Percentiles rank a stretch among this genome's conserved stretches.
Evolutionary conservation across 2,113 vertebrate genomes (phyloP).

Genomic region (Uropsilus gracilis): DNA sequence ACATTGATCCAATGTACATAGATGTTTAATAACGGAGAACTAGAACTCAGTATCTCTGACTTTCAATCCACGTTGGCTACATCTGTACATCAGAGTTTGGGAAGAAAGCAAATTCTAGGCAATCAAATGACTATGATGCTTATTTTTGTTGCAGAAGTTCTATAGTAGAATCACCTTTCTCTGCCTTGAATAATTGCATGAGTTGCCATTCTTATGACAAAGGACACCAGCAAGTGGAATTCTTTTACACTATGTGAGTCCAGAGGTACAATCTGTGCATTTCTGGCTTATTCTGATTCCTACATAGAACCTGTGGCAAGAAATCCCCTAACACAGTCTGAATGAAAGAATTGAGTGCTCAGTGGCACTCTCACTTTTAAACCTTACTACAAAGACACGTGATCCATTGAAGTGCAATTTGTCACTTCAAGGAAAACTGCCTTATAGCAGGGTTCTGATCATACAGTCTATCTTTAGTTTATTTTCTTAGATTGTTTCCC

Average conservation of each 20-base stretch:
- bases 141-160: not conserved
- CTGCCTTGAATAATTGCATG: not conserved
- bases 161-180: not conserved
- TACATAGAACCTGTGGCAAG: not conserved
- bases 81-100: not conserved
- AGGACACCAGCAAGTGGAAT: not conserved
- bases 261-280: not conserved
- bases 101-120: not conserved
- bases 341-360: not conserved
- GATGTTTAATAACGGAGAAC: not conserved
- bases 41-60: not conserved
- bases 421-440: not conserved
- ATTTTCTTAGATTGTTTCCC: not conserved
- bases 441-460: constrained; percentile 35
- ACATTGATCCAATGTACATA: not conserved
- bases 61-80: not conserved
- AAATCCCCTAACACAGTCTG: not conserved
- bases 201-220: not conserved
- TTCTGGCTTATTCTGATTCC: not conserved
- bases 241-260: not conserved
- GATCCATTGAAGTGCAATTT: constrained; percentile 50
- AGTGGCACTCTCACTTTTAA: not conserved
- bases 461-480: constrained; percentile 43
- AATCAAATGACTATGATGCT: not conserved
- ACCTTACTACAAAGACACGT: not conserved